Base-by-base conservation (phyloP, 1,140 invertebrate genomes). In the Polypedilum pembai region DNA sequence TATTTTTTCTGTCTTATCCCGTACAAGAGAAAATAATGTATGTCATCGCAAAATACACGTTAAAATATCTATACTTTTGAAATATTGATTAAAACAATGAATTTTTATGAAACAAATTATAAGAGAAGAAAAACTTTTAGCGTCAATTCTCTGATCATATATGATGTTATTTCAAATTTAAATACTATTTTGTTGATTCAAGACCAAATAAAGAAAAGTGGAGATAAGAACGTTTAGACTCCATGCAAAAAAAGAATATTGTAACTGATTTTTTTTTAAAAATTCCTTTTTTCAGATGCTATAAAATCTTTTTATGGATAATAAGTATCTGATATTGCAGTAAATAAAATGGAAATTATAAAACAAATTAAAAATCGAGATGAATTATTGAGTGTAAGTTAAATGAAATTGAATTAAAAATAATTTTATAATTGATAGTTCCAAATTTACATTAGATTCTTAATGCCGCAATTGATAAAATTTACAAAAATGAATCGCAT, bases 101-200 rank as follows among this genome's bases (percentile, higher is more conserved):
- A 56, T 56, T 56, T 15, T n/a, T 56, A 45, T 56, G 4, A 12
- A 56, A 56, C 12, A 56, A 56, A 56, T 56, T n/a, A 56, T 10
- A 12, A 56, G 45, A 56, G 45, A 56, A 56, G 15, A 56, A 56
- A 12, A 12, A n/a, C 45, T 56, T 56, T 56, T 56, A 56, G 45
- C 45, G 45, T 56, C 45, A n/a, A 56, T 3, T 56, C 45, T 56
- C 12, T 56, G 45, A 56, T 56, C 45, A 56, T 12, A 56, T 56
- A 56, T n/a, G 45, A 56, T 56, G 45, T 56, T 56, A 56, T 56
- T 56, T 56, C 45, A 56, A 56, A n/a, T 56, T n/a, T 15, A 56
- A 15, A 56, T 56, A 56, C 45, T 56, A 4, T 56, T 56, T 56
- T 12, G n/a, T 56, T 56, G 45, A 56, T n/a, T 56, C 3, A 56